Percentiles rank a stretch among this genome's conserved stretches.
phyloP scores from a whole-genome alignment of 2,888 invertebrate genomes.

The Mesochorus sp. region DNA sequence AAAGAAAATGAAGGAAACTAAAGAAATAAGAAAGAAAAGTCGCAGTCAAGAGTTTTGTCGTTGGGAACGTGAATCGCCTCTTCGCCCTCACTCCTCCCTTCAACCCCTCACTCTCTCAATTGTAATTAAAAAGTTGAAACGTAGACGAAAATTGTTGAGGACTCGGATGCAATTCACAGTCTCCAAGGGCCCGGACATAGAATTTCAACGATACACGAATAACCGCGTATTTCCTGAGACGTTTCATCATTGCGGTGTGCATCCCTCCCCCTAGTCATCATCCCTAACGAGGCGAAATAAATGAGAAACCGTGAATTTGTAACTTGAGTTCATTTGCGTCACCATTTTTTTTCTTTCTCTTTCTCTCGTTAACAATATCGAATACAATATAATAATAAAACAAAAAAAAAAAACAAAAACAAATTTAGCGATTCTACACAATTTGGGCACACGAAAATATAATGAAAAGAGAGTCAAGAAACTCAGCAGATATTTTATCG shows the following conservation, averaged over 20 bases:
- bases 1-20: conserved; percentile 12
- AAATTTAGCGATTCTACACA: too few species aligned
- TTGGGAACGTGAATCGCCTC: conserved; percentile 32
- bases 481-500: background rate
- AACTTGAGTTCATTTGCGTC: background rate
- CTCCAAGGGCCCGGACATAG: conserved; percentile 16
- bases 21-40: conserved; percentile 23
- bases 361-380: background rate
- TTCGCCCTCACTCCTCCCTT: conserved; percentile 12
- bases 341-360: background rate
- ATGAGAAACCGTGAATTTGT: conserved; percentile 4
- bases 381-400: background rate
- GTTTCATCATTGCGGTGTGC: conserved; percentile 20
- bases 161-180: conserved; percentile 59
- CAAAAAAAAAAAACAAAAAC: too few species aligned
- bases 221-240: conserved; percentile 32
- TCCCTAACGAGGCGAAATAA: conserved; percentile 46
- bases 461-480: background rate
- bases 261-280: conserved; percentile 14
- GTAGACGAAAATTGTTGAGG: conserved; percentile 64
- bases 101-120: conserved; percentile 44
- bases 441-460: background rate
- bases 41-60: conserved; percentile 30
- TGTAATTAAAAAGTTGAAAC: conserved; percentile 67
- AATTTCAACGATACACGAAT: conserved; percentile 16